phyloP scores from a whole-genome alignment of 1,140 invertebrate genomes.

The Subanguina moxae region DNA sequence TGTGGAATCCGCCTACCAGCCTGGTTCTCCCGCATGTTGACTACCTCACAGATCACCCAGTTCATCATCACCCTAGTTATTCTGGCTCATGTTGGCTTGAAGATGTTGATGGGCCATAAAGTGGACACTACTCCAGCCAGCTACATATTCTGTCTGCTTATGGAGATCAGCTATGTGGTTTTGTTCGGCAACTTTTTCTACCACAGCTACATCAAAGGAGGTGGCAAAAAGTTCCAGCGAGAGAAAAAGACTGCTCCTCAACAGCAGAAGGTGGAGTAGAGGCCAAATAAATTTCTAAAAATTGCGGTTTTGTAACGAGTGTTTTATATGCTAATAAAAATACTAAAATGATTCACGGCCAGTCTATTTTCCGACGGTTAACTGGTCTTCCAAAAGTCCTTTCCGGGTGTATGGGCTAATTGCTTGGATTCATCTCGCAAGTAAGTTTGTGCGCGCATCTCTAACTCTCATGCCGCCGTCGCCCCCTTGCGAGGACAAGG shows the following conservation, averaged over 20 bases:
- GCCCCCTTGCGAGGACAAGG: no score
- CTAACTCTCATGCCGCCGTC: no score
- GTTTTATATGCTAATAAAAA: no score
- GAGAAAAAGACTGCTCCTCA: constrained; percentile 32
- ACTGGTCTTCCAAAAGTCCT: no score
- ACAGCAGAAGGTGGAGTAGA: no score
- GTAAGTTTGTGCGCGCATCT: no score
- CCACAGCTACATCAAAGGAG: constrained; percentile 59
- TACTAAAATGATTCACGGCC: no score
- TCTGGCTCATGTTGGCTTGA: constrained; percentile 74
- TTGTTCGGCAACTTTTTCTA: constrained; percentile 64
- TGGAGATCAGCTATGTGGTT: constrained; percentile 75
- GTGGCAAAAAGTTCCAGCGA: constrained; percentile 54
- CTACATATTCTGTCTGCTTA: constrained; percentile 79
- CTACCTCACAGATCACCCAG: constrained; percentile 82
- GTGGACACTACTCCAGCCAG: constrained; percentile 69
- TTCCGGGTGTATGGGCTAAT: no score
- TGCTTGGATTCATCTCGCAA: no score
- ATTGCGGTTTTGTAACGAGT: no score
- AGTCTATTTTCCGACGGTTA: no score
- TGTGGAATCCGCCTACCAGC: constrained; percentile 78
- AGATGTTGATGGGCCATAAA: constrained; percentile 58
- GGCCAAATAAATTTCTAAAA: no score
- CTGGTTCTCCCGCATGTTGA: constrained; percentile 83
- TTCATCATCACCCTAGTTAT: constrained; percentile 88